phyloP scores from a whole-genome alignment of 64 coral and sea anemone species.

The Astreopora myriophthalma region DNA sequence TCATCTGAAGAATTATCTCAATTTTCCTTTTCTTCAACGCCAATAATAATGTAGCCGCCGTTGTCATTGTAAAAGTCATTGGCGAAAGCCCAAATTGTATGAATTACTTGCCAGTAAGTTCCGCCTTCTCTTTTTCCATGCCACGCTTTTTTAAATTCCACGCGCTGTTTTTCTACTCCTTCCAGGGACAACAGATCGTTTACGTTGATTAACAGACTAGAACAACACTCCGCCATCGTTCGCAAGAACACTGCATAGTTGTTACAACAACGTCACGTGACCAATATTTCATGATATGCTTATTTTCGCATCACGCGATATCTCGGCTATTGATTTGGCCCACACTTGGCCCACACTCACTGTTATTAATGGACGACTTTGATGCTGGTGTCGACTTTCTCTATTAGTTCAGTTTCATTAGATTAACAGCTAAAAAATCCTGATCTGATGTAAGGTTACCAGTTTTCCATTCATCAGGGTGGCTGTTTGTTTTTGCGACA shows the following conservation, averaged over 20 bases:
- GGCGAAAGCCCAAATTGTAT: conserved; percentile 70
- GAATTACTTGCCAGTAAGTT: conserved; percentile 62
- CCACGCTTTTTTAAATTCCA: conserved; percentile 80
- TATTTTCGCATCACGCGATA: not conserved
- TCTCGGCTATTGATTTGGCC: too few relatives aligned
- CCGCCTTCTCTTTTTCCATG: conserved; percentile 51
- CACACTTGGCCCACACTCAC: too few relatives aligned
- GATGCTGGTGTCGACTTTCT: too few relatives aligned
- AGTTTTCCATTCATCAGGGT: too few relatives aligned
- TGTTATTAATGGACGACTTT: too few relatives aligned
- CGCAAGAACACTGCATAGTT: not conserved
- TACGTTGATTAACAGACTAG: conserved; percentile 60
- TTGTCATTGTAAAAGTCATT: conserved; percentile 79
- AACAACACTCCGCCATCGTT: not conserved
- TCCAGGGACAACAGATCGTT: conserved; percentile 48
- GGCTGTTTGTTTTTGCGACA: too few relatives aligned
- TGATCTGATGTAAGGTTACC: too few relatives aligned
- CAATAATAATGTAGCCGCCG: conserved; percentile 73
- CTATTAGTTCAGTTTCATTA: too few relatives aligned
- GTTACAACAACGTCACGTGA: not conserved
- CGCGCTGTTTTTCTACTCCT: conserved; percentile 66
- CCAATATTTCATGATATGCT: not conserved
- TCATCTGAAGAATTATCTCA: not conserved
- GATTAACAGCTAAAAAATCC: too few relatives aligned
- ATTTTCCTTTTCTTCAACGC: conserved; percentile 62